These are phyloP conservation scores for Lepidurus packardi DNA, from an alignment of 1,140 invertebrate genomes.

Conservation along the genomic window DNA sequence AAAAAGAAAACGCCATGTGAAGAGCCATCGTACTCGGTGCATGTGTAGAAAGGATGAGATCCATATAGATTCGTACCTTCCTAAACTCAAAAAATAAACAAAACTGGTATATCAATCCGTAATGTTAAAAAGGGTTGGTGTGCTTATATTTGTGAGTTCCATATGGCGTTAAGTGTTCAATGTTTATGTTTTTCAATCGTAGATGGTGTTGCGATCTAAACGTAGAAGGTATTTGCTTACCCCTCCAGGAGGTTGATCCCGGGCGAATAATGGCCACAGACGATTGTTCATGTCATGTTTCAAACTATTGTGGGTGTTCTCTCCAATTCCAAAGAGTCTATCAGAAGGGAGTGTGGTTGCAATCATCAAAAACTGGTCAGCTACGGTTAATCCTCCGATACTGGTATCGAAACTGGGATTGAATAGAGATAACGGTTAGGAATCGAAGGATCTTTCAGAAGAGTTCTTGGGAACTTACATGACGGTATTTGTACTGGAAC, in stretches of 20 bases:
- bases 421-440: background rate
- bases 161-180: background rate
- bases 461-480: conserved; percentile 27
- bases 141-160: background rate
- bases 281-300: conserved; percentile 43
- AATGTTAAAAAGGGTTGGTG: background rate
- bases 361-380: conserved; percentile 39
- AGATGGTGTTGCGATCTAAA: background rate
- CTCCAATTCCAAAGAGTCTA: conserved; percentile 51
- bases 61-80: conserved; percentile 65
- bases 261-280: conserved; percentile 47
- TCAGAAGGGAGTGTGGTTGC: conserved; percentile 47
- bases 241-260: conserved; percentile 46
- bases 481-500: conserved; percentile 27
- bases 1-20: conserved; percentile 46
- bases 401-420: conserved; percentile 36
- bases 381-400: conserved; percentile 37
- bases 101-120: background rate
- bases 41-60: conserved; percentile 61
- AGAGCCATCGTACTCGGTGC: conserved; percentile 44
- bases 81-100: conserved; percentile 16
- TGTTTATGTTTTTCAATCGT: background rate
- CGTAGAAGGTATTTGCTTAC: conserved; percentile 30
- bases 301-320: conserved; percentile 42
- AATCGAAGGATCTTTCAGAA: background rate